A percentile compares a stretch with the other conserved stretches of the same genome.
Evolutionary conservation across 2,888 invertebrate species (phyloP).

Genomic region (Catocala fraxini): DNA sequence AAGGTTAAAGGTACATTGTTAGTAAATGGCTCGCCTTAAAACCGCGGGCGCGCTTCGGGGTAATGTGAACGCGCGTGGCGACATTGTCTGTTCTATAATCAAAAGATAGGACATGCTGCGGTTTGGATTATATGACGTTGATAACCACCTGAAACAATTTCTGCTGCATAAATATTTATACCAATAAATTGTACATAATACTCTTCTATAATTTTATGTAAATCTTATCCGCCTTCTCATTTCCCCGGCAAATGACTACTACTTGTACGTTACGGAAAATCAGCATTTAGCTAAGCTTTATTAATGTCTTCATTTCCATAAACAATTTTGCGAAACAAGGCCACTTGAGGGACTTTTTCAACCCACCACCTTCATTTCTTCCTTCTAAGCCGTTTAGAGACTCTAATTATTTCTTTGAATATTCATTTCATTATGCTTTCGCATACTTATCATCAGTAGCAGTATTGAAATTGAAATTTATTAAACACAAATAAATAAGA

Average conservation of each 20-base stretch:
- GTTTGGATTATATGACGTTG: too few relatives aligned
- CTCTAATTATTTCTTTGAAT: slow-evolving; percentile 23
- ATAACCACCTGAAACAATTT: too few relatives aligned
- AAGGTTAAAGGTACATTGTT: too few relatives aligned
- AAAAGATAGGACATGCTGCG: too few relatives aligned
- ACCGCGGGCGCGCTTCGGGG: too few relatives aligned
- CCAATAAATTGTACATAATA: too few relatives aligned
- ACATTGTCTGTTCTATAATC: too few relatives aligned
- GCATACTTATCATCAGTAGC: slow-evolving; percentile 1
- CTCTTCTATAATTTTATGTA: slow-evolving; percentile 23
- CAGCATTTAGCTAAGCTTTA: slow-evolving; percentile 42
- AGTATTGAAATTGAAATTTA: background rate
- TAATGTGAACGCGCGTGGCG: too few relatives aligned
- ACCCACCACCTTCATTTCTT: slow-evolving; percentile 26
- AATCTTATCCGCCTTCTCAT: slow-evolving; percentile 25
- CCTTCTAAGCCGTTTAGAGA: slow-evolving; percentile 31
- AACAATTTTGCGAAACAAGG: slow-evolving; percentile 46
- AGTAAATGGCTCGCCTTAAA: too few relatives aligned
- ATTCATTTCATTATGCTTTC: slow-evolving; percentile 31
- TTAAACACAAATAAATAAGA: too few relatives aligned
- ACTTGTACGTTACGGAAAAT: slow-evolving; percentile 35
- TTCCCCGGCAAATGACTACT: slow-evolving; percentile 22
- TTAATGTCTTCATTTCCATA: slow-evolving; percentile 49
- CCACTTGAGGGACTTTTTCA: slow-evolving; percentile 31
- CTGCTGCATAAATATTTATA: too few relatives aligned